A percentile compares a stretch with the other conserved stretches of the same genome.
Evolutionary conservation across 2,113 vertebrate species (phyloP).

Genomic region (Xenopus laevis): DNA sequence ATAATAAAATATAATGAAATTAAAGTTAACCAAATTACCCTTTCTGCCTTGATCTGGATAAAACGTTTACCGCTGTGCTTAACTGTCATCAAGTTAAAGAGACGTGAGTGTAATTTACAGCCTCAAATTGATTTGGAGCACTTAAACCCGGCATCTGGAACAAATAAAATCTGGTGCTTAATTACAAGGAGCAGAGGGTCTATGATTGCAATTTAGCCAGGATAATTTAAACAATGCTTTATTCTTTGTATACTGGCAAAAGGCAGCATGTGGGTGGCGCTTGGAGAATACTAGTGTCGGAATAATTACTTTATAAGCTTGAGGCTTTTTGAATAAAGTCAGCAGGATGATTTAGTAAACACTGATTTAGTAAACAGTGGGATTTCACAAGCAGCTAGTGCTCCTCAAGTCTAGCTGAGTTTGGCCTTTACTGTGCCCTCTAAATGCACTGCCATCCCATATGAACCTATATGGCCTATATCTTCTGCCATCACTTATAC

Average conservation of each 20-base stretch:
- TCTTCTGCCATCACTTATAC: no score
- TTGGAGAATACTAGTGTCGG: constrained; percentile 2
- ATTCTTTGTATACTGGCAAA: constrained; percentile 6
- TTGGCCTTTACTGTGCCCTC: no score
- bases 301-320: constrained; percentile 19
- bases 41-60: constrained; percentile 35
- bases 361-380: no score
- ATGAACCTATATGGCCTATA: no score
- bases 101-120: constrained; percentile 54
- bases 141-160: constrained; percentile 72
- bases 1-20: constrained; percentile 39
- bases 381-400: no score
- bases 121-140: constrained; percentile 56
- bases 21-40: constrained; percentile 19
- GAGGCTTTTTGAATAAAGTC: constrained; percentile 12
- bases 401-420: no score
- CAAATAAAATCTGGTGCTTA: constrained; percentile 72
- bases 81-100: constrained; percentile 49
- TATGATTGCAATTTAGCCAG: constrained; percentile 68
- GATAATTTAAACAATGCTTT: constrained; percentile 71
- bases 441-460: no score
- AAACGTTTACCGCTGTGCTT: constrained; percentile 38
- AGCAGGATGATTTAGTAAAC: no score
- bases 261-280: background rate
- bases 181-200: constrained; percentile 72